Base-by-base conservation (phyloP, 2,113 vertebrate species). In the Loxodonta africana region DNA sequence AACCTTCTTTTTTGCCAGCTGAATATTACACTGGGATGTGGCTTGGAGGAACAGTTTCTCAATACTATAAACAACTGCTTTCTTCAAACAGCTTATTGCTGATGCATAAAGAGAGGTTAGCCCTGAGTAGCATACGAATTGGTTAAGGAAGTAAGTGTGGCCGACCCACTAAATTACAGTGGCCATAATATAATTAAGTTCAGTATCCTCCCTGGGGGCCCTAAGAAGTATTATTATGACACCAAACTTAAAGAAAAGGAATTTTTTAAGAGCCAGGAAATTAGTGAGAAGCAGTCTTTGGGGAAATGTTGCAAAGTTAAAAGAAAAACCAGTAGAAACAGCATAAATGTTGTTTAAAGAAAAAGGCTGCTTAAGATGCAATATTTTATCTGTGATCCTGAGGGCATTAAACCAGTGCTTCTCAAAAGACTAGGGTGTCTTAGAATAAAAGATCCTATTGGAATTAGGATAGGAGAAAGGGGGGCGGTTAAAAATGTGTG, bases 121-220 rank as follows among this genome's bases (percentile, higher is more conserved):
- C 97, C 97, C 91, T 93, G 88, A 95, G 89, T 96, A 97, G 96
- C 83, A 46, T 69, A 97, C 91, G 96, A 96, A 91, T 98, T 88
- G 97, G 97, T 98, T 98, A 97, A 98, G 98, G 98, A 98, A 99
- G 98, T 98, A 95, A 98, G 95, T 28, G 2, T 98, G 98, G 98
- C 98, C 95, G 83, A 97, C 96, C 98, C 97, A 97, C 98, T 97
- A 98, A 98, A 98, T 98, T 98, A 98, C 98, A 98, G 98, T 71
- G 90, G 96, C 96, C 94, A 84, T 98, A 98, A 98, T 98, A 97
- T 98, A 98, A 98, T 98, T 98, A 99, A 98, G 89, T 96, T 98
- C 96, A 87, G 98, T 96, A 97, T 98, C 97, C 98, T 98, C 98
- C 98, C 98, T 3, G 96, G 96, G 98, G 97, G 97, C 97, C 98